phyloP scores from a whole-genome alignment of 2,888 invertebrate species.

The Trachelus stipa region DNA sequence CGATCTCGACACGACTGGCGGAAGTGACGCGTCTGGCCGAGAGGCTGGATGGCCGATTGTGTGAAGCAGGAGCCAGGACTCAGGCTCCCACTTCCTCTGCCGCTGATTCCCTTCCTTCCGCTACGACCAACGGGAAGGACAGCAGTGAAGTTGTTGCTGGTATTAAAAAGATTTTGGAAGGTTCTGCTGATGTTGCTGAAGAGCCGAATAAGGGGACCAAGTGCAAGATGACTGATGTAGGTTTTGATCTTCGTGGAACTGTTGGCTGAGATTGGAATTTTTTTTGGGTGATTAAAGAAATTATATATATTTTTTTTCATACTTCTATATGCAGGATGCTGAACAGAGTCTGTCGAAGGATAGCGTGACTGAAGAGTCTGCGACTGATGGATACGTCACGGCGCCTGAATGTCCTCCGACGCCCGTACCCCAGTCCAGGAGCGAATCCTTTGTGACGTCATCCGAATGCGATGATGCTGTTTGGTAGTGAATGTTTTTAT shows the following conservation, averaged over 20 bases:
- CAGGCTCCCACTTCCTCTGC: constrained; percentile 46
- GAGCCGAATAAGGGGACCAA: constrained; percentile 5
- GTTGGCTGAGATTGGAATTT: background rate
- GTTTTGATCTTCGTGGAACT: background rate
- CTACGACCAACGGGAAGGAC: constrained; percentile 28
- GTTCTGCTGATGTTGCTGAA: constrained; percentile 31
- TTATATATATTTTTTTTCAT: background rate
- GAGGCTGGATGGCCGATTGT: constrained; percentile 71
- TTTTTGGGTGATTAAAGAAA: background rate
- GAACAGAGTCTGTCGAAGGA: constrained; percentile 15
- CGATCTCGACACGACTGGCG: constrained; percentile 74
- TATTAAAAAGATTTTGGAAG: constrained; percentile 48
- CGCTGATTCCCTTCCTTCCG: constrained; percentile 26
- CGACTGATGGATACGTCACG: constrained; percentile 74
- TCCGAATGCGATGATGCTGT: constrained; percentile 72
- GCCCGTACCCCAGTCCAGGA: constrained; percentile 69
- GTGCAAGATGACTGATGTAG: background rate
- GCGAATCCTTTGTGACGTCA: constrained; percentile 77
- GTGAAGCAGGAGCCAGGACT: constrained; percentile 60
- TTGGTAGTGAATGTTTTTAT: constrained; percentile 1
- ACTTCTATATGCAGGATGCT: background rate
- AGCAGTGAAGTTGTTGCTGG: constrained; percentile 33
- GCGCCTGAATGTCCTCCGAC: constrained; percentile 78
- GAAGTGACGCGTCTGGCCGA: constrained; percentile 77
- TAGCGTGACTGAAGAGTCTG: constrained; percentile 67